phyloP scores from a whole-genome alignment of 2,797 vertebrate species.

The Orientallactaga sibirica region DNA sequence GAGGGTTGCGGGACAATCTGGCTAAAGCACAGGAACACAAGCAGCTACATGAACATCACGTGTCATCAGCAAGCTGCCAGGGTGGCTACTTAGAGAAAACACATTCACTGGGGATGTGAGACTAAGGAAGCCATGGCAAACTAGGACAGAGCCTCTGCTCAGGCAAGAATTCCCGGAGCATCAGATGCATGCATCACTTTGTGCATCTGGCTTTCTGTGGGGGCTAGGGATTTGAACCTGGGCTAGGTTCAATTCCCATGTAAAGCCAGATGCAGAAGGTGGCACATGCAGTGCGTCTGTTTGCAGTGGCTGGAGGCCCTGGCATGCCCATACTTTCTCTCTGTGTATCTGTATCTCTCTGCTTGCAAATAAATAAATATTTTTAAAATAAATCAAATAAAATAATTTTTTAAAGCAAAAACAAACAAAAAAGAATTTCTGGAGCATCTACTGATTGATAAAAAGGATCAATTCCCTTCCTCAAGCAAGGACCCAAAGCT shows the following conservation, averaged over 20 bases:
- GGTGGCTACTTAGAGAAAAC: not conserved
- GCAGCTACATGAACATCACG: not conserved
- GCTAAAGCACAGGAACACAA: not conserved
- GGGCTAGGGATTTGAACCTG: too few species aligned
- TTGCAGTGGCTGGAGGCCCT: too few species aligned
- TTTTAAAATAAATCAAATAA: too few species aligned
- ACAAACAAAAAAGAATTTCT: not conserved
- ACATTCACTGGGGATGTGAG: not conserved
- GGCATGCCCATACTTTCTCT: too few species aligned
- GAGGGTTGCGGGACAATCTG: not conserved
- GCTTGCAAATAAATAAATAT: too few species aligned
- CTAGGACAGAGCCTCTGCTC: not conserved
- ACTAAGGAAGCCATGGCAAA: not conserved
- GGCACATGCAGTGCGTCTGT: too few species aligned
- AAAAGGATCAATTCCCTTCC: not conserved
- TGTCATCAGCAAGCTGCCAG: fast-evolving
- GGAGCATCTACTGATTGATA: not conserved
- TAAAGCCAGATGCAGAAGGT: too few species aligned
- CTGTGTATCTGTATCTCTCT: too few species aligned
- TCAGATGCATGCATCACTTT: too few species aligned
- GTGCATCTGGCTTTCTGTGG: too few species aligned
- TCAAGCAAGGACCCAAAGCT: not conserved
- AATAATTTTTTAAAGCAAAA: too few species aligned
- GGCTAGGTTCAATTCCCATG: too few species aligned
- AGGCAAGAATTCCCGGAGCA: not conserved